These are phyloP conservation scores for Zaprionus bogoriensis DNA, from an alignment of 2,888 invertebrate genomes.

Conservation along the genomic window DNA sequence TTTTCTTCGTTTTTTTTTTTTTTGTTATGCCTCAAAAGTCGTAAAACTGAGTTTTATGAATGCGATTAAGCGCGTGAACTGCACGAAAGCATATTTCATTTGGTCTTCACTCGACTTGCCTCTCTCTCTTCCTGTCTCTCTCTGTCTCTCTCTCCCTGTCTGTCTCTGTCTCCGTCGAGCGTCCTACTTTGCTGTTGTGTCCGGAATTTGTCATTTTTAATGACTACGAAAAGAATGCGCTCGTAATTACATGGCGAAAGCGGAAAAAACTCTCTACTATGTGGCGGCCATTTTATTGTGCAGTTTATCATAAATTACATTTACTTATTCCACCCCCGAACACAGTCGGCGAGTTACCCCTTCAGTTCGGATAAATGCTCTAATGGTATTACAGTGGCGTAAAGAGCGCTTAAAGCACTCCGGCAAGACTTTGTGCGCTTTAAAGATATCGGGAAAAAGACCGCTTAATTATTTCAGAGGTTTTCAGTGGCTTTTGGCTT, in stretches of 20 bases:
- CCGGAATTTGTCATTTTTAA: conserved; percentile 76
- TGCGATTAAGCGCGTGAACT: conserved; percentile 76
- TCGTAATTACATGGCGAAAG: conserved; percentile 66
- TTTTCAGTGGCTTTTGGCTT: too few relatives aligned
- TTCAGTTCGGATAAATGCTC: too few relatives aligned
- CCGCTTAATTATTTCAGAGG: too few relatives aligned
- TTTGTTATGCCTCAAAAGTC: conserved; percentile 65
- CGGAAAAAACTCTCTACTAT: conserved; percentile 33
- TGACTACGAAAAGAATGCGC: conserved; percentile 73
- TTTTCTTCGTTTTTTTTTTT: conserved; percentile 11
- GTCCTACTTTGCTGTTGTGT: conserved; percentile 63
- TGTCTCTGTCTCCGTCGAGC: conserved; percentile 4
- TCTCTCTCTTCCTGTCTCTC: neutral
- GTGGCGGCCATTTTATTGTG: conserved; percentile 56
- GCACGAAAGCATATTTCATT: conserved; percentile 69
- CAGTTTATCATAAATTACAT: conserved; percentile 59
- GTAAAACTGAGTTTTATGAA: conserved; percentile 76
- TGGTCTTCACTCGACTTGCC: conserved; percentile 18
- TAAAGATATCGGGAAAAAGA: neutral
- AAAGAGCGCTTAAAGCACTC: neutral
- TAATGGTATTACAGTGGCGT: neutral
- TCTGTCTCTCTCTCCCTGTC: conserved; percentile 1
- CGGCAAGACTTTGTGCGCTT: neutral
- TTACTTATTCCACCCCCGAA: conserved; percentile 30
- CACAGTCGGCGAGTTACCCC: neutral